Percentiles rank a stretch among this genome's conserved stretches.
Conservation (phyloP, 2,113 vertebrate species). For the Sceloporus undulatus region DNA sequence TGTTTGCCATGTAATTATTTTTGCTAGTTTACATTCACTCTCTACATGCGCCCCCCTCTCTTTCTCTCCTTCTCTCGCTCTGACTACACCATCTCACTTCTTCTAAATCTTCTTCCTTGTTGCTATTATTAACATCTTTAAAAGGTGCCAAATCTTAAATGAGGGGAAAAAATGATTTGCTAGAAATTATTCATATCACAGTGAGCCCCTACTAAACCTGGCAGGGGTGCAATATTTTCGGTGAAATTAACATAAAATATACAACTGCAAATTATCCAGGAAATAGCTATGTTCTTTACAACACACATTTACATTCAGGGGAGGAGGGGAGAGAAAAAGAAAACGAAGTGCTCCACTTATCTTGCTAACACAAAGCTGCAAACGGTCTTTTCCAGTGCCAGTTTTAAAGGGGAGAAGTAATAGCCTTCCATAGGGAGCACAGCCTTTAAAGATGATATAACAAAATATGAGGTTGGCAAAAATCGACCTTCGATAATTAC, state of each 20-base stretch:
- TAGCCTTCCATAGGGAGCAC: constrained; percentile 59
- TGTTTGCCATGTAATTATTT: constrained; percentile 86
- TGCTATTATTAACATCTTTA: constrained; percentile 87
- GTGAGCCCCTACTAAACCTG: constrained; percentile 85
- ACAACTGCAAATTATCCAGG: constrained; percentile 88
- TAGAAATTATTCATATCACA: constrained; percentile 89
- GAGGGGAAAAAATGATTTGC: constrained; percentile 84
- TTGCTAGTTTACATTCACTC: constrained; percentile 83
- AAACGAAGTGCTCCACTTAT: constrained; percentile 74
- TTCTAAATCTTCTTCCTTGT: constrained; percentile 87
- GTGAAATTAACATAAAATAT: constrained; percentile 90
- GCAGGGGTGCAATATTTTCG: constrained; percentile 88
- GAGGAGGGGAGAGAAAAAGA: too few species aligned
- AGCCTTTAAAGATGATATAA: constrained; percentile 41
- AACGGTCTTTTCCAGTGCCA: constrained; percentile 66
- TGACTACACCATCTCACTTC: constrained; percentile 82
- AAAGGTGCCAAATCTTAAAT: constrained; percentile 89
- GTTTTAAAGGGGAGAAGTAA: constrained; percentile 75
- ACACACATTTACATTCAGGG: constrained; percentile 78
- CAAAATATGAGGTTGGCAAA: constrained; percentile 64
- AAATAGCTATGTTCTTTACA: constrained; percentile 86
- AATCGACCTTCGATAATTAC: constrained; percentile 70
- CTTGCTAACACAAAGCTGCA: constrained; percentile 74
- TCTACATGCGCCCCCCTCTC: constrained; percentile 81
- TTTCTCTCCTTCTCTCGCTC: constrained; percentile 52